Percentiles rank a stretch among this genome's conserved stretches.
These are phyloP conservation scores for Thymelicus sylvestris DNA, from an alignment of 2,888 invertebrate genomes.

Conservation along the genomic window DNA sequence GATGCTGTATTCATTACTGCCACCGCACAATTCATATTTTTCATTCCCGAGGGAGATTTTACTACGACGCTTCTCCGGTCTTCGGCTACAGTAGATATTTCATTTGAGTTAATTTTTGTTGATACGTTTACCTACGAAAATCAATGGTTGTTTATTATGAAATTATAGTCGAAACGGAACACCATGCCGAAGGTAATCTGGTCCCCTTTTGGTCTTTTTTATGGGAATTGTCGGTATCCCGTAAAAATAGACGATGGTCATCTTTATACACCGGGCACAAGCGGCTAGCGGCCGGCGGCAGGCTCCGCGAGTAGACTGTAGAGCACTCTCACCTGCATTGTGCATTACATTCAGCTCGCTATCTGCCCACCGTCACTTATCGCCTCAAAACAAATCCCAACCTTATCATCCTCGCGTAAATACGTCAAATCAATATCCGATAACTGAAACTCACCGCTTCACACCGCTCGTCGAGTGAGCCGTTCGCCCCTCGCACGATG, in stretches of 20 bases:
- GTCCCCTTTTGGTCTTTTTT: not conserved
- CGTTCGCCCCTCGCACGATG: conserved; percentile 44
- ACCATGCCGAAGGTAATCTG: no score
- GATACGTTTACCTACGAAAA: no score
- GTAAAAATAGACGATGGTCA: not conserved
- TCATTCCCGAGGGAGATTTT: no score
- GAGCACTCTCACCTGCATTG: conserved; percentile 17
- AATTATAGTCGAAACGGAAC: no score
- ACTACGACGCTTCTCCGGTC: no score
- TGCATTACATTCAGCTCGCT: conserved; percentile 32
- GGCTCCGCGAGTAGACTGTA: not conserved
- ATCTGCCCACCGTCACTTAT: conserved; percentile 59
- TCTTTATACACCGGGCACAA: not conserved
- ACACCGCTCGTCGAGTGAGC: conserved; percentile 41
- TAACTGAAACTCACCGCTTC: conserved; percentile 72
- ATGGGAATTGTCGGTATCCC: not conserved
- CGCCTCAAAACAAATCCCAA: conserved; percentile 72
- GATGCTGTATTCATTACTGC: no score
- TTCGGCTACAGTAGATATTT: no score
- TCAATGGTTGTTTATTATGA: no score
- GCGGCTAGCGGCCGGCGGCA: conserved; percentile 4
- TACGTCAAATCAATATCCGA: conserved; percentile 73
- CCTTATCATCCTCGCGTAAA: conserved; percentile 67
- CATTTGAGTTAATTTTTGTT: no score
- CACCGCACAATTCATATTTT: no score